Evolutionary conservation across 2,113 vertebrate genomes (phyloP).

Genomic region (Lophius piscatorius): DNA sequence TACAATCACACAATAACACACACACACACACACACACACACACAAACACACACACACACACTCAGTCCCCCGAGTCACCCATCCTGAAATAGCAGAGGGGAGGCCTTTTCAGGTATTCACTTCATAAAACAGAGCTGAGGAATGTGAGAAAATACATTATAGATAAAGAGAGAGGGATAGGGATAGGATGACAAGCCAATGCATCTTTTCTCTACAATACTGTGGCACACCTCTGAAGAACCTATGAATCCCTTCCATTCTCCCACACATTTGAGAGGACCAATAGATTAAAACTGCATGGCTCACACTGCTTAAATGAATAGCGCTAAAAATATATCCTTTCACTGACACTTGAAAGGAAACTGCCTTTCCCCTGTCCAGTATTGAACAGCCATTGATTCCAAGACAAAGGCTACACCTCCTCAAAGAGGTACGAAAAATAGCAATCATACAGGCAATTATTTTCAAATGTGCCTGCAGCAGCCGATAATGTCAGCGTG

Average conservation of each 20-base stretch:
- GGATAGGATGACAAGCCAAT: conserved; percentile 75
- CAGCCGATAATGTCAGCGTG: conserved; percentile 79
- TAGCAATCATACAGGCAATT: conserved; percentile 83
- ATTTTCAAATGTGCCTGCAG: conserved; percentile 83
- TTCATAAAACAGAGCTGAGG: conserved; percentile 66
- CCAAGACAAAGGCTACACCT: conserved; percentile 81
- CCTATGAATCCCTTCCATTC: conserved; percentile 72
- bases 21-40: conserved; percentile 33
- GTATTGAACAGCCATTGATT: conserved; percentile 81
- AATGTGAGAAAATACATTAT: conserved; percentile 80
- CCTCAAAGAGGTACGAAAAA: conserved; percentile 82
- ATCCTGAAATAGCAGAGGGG: conserved; percentile 74
- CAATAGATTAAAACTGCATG: conserved; percentile 79
- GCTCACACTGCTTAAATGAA: conserved; percentile 75
- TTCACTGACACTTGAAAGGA: conserved; percentile 79
- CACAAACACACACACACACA: conserved; percentile 27
- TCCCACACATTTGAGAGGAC: conserved; percentile 58
- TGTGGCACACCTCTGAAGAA: conserved; percentile 65
- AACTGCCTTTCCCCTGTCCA: conserved; percentile 80
- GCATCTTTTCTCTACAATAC: conserved; percentile 69
- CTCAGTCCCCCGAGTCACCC: conserved; percentile 54
- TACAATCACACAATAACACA: conserved; percentile 22
- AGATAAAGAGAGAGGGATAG: conserved; percentile 72
- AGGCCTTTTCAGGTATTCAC: conserved; percentile 75
- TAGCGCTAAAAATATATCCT: conserved; percentile 79